Evolutionary conservation across 2,888 invertebrate species (phyloP).

Genomic region (Ophraella communa): DNA sequence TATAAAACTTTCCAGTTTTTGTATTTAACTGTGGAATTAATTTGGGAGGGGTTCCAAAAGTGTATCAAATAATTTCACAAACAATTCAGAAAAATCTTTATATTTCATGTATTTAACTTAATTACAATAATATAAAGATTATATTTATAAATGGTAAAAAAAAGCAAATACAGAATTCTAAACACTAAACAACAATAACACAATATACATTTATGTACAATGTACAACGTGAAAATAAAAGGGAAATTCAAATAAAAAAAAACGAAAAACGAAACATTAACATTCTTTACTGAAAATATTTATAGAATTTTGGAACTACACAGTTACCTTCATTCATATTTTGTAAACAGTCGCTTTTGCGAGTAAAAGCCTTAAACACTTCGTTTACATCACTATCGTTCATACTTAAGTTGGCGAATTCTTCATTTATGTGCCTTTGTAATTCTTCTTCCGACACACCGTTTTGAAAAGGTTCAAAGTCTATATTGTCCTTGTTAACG

Average conservation of each 20-base stretch:
- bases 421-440: conserved; percentile 54
- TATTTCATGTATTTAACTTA: conserved; percentile 36
- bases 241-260: conserved; percentile 6
- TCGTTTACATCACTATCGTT: conserved; percentile 49
- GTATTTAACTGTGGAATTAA: too few relatives aligned
- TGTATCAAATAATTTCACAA: neutral
- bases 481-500: conserved; percentile 8
- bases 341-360: conserved; percentile 50
- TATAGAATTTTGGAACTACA: conserved; percentile 61
- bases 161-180: conserved; percentile 41
- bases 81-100: conserved; percentile 13
- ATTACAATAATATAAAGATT: conserved; percentile 41
- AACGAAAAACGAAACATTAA: conserved; percentile 21
- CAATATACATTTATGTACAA: conserved; percentile 42
- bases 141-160: conserved; percentile 41
- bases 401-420: conserved; percentile 53
- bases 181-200: conserved; percentile 42
- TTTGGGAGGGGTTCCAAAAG: too few relatives aligned
- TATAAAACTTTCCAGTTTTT: too few relatives aligned
- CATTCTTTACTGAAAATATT: conserved; percentile 63
- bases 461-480: conserved; percentile 23
- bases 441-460: conserved; percentile 43
- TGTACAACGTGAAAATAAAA: conserved; percentile 31
- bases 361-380: conserved; percentile 54
- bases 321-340: conserved; percentile 55